Base-by-base conservation (phyloP, 53 echinoderm and acorn worm species). In the Arbacia lixula region DNA sequence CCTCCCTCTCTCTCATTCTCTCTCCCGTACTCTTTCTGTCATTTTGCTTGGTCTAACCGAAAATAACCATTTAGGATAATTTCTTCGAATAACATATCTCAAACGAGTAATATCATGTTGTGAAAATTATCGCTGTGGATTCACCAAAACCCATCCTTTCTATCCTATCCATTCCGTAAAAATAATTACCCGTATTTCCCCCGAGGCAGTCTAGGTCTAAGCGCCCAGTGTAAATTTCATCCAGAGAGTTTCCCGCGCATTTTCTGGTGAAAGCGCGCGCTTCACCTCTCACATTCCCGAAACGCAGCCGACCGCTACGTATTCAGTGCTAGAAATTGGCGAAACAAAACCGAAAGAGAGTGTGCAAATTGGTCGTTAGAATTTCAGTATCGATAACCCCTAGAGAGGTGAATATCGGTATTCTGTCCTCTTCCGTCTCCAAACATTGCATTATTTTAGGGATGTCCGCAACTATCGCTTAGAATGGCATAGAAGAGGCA, bases 321-420 rank as follows among this genome's bases (percentile, higher is more conserved):
- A 71, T 71, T 71, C 71, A 46, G 43, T 71, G 71, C 39, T n/a
- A 28, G 26, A 71, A 71, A 71, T 71, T 75, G 54, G 35, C 52
- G 54, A 75, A 75, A 75, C 75, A 75, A 75, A 75, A 71, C 14
- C 8, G 14, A 10, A 8, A 46, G 46, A 46, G 20, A 54, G 39
- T 53, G 52, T 32, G 53, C 71, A 71, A 71, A 71, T 71, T 71
- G 71, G 17, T 75, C 75, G 75, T 75, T 53, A 53, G 34, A 75
- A 75, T 53, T 75, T 52, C 38, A 54, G 75, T 75, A 75, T 75
- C 75, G 75, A 54, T 75, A 75, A 25, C 75, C 75, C 75, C 75
- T 6, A 3, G 75, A 75, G 75, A 34, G 41, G n/a, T 29, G 34
- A 71, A 36, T 66, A 66, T 66, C 66, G 66, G 38, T 66, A 66